A percentile compares a stretch with the other conserved stretches of the same genome.
These are phyloP conservation scores for Tringa solitaria DNA, from an alignment of 2,113 vertebrate species.

Conservation along the genomic window DNA sequence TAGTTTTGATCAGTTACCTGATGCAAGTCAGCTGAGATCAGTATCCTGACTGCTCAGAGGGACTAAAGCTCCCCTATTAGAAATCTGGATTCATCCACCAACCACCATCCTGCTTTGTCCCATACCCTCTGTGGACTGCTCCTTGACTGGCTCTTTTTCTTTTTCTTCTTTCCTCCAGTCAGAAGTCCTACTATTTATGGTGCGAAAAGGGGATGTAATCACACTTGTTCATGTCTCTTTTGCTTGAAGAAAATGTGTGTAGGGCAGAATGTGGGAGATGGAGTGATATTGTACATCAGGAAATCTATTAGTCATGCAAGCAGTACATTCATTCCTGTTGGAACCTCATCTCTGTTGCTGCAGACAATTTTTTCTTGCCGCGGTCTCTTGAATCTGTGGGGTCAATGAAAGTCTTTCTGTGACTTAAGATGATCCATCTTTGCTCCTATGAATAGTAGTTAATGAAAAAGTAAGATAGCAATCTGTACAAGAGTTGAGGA, in stretches of 20 bases:
- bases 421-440: neutral
- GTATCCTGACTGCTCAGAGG: neutral
- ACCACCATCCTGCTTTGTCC: neutral
- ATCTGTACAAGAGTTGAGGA: neutral
- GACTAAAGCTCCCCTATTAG: neutral
- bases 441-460: neutral
- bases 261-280: neutral
- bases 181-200: neutral
- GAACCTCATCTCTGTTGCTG: neutral
- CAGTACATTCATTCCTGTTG: neutral
- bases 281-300: neutral
- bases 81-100: neutral
- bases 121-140: neutral
- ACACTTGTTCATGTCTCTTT: neutral
- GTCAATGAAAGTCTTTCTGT: neutral
- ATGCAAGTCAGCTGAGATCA: neutral
- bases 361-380: neutral
- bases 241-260: neutral
- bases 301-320: neutral
- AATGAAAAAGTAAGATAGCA: conserved; percentile 6
- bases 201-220: neutral
- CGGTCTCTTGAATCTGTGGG: neutral
- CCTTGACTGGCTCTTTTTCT: neutral
- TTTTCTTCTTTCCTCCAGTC: neutral
- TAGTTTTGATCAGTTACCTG: neutral